Evolutionary conservation across 2,888 invertebrate genomes (phyloP), one percentile per base, ranked within the genome.

Genomic region (Clunio marinus): DNA sequence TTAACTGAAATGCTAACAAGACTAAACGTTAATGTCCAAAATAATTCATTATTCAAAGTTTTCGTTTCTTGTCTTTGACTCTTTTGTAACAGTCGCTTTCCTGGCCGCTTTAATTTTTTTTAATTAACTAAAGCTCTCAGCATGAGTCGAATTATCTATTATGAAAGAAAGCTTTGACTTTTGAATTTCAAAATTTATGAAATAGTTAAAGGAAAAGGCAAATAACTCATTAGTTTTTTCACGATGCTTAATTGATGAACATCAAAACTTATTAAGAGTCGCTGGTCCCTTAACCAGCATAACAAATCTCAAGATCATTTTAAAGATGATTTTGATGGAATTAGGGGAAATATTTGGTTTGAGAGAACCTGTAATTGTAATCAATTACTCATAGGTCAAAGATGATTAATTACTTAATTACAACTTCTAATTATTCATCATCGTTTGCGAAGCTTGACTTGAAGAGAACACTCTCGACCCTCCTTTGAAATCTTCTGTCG

Each of bases 371-470:
- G 41, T 62, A 65, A 65, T 62, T 62, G 37, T 17, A 62, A 62
- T 65, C 63, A 65, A 65, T 65, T 65, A 65, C 46, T 65, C 46
- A 46, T 20, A 20, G 46, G 13, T 20, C 45, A 25, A 27, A 46
- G 46, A 46, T 65, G 63, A 65, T 65, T 45, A 65, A 65, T 65
- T 65, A 65, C 63, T 65, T 65, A 65, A 65, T 65, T 46, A 65
- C 63, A 65, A 28, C 8, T 24, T 24, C 46, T 46, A 22, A 51
- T 51, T 22, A 51, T 51, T 51, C 51, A 22, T 51, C 51, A 22
- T 51, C 24, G 20, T 17, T 22, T 20, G 24, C 32, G 4, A 10
- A 15, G 3, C 20, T 51, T 4, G 41, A 13, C 41, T 15, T 3
- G 41, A 13, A 41, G n/a, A n/a, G n/a, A n/a, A n/a, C n/a, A n/a